Evolutionary conservation across 2,113 vertebrate genomes (phyloP), one percentile per base, ranked within the genome.

Genomic region (Heliornis fulica): DNA sequence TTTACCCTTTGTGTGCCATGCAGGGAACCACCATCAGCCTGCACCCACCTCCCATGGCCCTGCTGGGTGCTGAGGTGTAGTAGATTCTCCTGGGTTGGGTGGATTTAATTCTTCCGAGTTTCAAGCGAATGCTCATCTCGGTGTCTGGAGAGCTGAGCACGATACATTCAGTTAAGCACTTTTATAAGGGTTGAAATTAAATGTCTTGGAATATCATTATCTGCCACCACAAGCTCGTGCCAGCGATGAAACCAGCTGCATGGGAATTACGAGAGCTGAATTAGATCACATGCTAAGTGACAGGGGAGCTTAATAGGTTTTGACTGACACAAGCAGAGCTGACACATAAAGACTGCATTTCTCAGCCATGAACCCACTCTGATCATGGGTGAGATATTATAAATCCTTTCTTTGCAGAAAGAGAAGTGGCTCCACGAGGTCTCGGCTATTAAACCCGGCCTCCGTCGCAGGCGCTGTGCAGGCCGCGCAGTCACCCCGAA

Each of bases 111-210:
- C 45, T 71, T 45, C n/a, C 4, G 54, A 16, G 70, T 81, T 96
- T 83, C 68, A 57, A 66, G 19, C 19, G 23, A n/a, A 6, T 11
- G 7, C 31, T 64, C 31, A 6, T 60, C 34, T 40, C 54, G 17
- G 1, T 19, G 26, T n/a, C 6, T 40, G 2, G 61, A 65, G 25
- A 83, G n/a, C 64, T 74, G 50, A 46, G 60, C 7, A 13, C 0
- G 5, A 36, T 70, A 15, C 21, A 0, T 77, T 46, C 70, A 8
- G 22, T 65, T 82, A 60, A 72, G 75, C 45, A 12, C n/a, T 54
- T 93, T 70, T 38, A 56, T 56, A 70, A 82, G 70, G 36, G 43
- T 31, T 76, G 81, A 89, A 91, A 91, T 89, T 31, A 90, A 79
- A 48, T 59, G n/a, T 69, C 77, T 91, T 9, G 7, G 66, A 70